Evolutionary conservation across 2,888 invertebrate species (phyloP).

Genomic region (Pachydiplax longipennis): DNA sequence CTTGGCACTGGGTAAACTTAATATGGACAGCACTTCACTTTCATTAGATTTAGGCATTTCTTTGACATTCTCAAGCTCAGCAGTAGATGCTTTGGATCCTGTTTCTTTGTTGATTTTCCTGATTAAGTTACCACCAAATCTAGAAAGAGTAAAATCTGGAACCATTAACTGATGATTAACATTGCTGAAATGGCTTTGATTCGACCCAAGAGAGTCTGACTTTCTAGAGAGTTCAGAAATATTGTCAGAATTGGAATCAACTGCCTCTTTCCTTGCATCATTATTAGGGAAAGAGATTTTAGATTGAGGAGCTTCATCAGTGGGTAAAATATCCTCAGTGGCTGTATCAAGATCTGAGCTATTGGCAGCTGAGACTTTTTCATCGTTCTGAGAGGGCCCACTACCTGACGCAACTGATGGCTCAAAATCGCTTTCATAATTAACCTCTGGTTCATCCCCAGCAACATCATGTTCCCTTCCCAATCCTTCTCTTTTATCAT

Average conservation of each 20-base stretch:
- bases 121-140: background rate
- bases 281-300: background rate
- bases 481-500: background rate
- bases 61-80: background rate
- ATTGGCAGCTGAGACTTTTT: background rate
- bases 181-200: background rate
- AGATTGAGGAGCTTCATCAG: background rate
- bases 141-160: background rate
- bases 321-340: constrained; percentile 22
- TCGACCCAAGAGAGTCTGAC: background rate
- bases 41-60: background rate
- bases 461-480: background rate
- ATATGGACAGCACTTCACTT: background rate
- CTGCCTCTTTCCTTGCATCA: background rate
- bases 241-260: background rate
- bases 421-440: constrained; percentile 47
- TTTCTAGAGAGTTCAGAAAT: background rate
- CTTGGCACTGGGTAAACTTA: background rate
- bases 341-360: constrained; percentile 31
- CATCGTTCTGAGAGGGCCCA: background rate
- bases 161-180: background rate
- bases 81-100: background rate
- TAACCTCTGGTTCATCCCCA: background rate
- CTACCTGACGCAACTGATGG: background rate
- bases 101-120: background rate